Conservation (phyloP, 2,888 invertebrate species). For the Ennomos fuscantarius region DNA sequence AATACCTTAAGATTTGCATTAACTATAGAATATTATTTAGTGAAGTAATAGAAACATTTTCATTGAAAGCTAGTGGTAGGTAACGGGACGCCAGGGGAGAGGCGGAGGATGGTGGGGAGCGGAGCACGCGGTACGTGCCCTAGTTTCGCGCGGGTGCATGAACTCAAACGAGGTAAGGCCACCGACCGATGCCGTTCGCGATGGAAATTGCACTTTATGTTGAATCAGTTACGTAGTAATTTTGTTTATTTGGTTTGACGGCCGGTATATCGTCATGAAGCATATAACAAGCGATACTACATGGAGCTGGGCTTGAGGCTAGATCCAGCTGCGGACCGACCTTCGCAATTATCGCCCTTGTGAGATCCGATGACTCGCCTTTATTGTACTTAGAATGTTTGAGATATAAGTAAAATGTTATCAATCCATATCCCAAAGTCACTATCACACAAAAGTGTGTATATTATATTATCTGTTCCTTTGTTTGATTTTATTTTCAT, state of each 20-base stretch:
- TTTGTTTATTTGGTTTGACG: constrained; percentile 47
- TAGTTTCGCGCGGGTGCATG: constrained; percentile 84
- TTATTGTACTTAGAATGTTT: constrained; percentile 24
- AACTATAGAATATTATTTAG: constrained; percentile 53
- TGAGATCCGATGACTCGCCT: constrained; percentile 54
- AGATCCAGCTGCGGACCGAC: constrained; percentile 78
- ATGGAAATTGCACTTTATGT: constrained; percentile 64
- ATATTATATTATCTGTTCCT: too few relatives aligned
- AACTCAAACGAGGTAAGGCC: constrained; percentile 86
- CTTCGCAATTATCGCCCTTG: constrained; percentile 76
- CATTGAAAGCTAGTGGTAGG: constrained; percentile 80
- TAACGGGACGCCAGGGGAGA: constrained; percentile 67
- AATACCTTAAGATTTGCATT: constrained; percentile 44
- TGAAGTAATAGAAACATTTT: constrained; percentile 68
- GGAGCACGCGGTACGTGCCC: constrained; percentile 80
- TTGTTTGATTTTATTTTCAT: too few relatives aligned
- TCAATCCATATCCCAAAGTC: too few relatives aligned
- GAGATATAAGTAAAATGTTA: too few relatives aligned
- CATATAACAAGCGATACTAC: constrained; percentile 77
- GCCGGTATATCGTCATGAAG: constrained; percentile 75
- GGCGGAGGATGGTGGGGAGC: constrained; percentile 52
- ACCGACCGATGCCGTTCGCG: constrained; percentile 72
- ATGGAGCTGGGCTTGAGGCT: constrained; percentile 75
- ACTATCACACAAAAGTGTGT: too few relatives aligned
- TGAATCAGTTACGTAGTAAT: constrained; percentile 47